Evolutionary conservation across 2,797 vertebrate species (phyloP), one percentile per base, ranked within the genome.

Genomic region (Danio aesculapii): DNA sequence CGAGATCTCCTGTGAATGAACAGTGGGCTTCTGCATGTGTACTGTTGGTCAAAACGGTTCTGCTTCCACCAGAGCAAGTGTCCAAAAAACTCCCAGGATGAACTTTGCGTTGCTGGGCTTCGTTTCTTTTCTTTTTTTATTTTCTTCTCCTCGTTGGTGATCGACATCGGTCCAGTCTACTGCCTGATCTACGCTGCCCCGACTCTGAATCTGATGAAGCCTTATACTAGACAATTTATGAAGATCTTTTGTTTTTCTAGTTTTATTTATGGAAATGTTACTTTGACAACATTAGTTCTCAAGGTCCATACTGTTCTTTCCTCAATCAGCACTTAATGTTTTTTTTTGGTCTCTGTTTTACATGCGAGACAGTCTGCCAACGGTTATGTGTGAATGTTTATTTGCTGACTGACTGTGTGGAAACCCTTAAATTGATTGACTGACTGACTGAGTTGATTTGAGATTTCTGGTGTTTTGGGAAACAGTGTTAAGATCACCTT

Each of bases 21-120:
- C 66, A 30, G 64, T 39, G 61, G 19, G 49, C 77, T 80, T 76
- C 62, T 75, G 66, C 82, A 76, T 64, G 77, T 75, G 14, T 66
- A 12, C 8, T 52, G 71, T 64, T 66, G 57, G 57, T 61, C 66
- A 14, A 66, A 49, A 71, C 68, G 17, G 66, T 61, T 74, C 16
- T 61, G 41, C 75, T 84, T 58, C 63, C 62, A 64, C 52, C 61
- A 76, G 50, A 71, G 16, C 21, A 71, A 58, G 58, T 59, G 72
- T 67, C 72, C 64, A 80, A 63, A 50, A 13, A 43, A 3, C n/a
- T 63, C 71, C 46, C 41, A 21, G 57, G 16, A 52, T 80, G 71
- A 69, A 68, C 21, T 50, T 70, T 71, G 21, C 52, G 49, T 53
- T 74, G 14, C 72, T 10, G 46, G 53, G 66, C 53, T 76, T 59